These are phyloP conservation scores for Parasteatoda tepidariorum DNA, from an alignment of 1,140 invertebrate genomes.

Conservation along the genomic window DNA sequence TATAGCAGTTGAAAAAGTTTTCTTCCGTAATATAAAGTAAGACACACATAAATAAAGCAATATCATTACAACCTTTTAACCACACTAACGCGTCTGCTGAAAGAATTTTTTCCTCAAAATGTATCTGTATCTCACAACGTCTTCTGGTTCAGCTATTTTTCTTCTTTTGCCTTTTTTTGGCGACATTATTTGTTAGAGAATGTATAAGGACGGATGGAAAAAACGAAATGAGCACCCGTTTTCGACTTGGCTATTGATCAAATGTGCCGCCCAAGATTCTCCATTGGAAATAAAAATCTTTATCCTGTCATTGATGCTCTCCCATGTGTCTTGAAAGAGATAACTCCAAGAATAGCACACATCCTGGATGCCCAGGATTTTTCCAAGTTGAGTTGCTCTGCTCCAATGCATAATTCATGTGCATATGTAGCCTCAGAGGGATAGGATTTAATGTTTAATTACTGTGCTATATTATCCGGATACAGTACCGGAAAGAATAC, in stretches of 20 bases:
- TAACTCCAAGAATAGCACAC: background rate
- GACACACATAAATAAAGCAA: too few relatives aligned
- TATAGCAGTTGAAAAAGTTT: too few relatives aligned
- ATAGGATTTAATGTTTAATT: background rate
- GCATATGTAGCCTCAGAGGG: background rate
- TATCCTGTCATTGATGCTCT: background rate
- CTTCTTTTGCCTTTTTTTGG: too few relatives aligned
- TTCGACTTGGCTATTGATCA: constrained; percentile 13
- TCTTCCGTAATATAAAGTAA: too few relatives aligned
- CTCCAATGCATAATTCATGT: background rate
- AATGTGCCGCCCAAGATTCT: background rate
- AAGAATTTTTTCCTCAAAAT: too few relatives aligned
- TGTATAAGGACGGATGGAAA: too few relatives aligned
- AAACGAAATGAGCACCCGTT: background rate
- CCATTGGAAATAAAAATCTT: constrained; percentile 10
- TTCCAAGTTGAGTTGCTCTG: background rate
- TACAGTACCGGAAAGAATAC: too few relatives aligned
- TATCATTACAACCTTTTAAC: too few relatives aligned
- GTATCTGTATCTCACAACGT: too few relatives aligned
- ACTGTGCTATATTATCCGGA: background rate
- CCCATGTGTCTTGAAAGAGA: constrained; percentile 9
- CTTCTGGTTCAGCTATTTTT: too few relatives aligned
- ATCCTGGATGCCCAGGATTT: background rate
- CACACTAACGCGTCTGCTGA: too few relatives aligned
- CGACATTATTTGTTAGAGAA: too few relatives aligned